Evolutionary conservation across 2,797 vertebrate species (phyloP), one percentile per base, ranked within the genome.

Genomic region (Phaenicophaeus curvirostris): DNA sequence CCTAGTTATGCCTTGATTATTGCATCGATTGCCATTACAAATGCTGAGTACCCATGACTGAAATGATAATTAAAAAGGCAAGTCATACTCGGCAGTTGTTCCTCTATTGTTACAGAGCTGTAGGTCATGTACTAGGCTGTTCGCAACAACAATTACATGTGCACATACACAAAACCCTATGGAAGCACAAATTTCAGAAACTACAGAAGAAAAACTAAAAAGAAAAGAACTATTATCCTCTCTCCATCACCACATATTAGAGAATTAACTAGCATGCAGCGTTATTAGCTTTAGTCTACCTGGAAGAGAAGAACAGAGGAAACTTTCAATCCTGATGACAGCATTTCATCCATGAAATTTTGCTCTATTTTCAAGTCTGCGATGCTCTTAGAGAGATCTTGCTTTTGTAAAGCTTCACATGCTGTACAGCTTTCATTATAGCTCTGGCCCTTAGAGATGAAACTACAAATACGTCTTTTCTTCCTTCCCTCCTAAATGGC

Each of bases 1-100:
- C 54, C 84, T 75, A 57, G 63, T 94, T 81, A 95, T 89, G 77
- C 75, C 72, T 85, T 73, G 92, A 93, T 93, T 86, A 92, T 90
- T 92, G 77, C 83, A 96, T 87, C 6, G 87, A 96, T 95, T 91
- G 86, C 79, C 61, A 69, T 86, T 90, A 91, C 78, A 86, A 80
- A 95, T 61, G 62, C 68, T 73, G 93, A 97, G 90, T 71, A 88
- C 19, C 39, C 68, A 5, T 44, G 82, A 92, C 33, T 85, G 88
- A 87, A 94, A 41, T 1, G 6, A 81, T 94, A 95, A 95, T 94
- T 94, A 94, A 92, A 91, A 93, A 88, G 76, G 80, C 90, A 87
- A 95, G 81, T 80, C 5, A 2, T 17, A 63, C 8, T 75, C 6
- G 0, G 61, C 67, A 68, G 69, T 51, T 54, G 37, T 35, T 90